Base-by-base conservation (phyloP, 1,140 invertebrate genomes). In the Augochlora pura region DNA sequence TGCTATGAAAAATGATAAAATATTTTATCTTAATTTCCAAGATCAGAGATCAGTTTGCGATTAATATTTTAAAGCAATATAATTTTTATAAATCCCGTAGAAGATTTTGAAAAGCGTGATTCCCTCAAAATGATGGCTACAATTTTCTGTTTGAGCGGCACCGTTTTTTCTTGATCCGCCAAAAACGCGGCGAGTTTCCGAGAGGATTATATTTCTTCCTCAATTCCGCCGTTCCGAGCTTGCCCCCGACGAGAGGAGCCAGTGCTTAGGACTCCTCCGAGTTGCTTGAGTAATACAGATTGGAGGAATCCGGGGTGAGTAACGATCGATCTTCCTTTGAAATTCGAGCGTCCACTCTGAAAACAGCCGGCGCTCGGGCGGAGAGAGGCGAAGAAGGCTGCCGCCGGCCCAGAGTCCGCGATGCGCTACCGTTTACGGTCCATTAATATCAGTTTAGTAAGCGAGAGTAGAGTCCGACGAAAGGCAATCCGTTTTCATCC, bases 401-500 rank as follows among this genome's bases (percentile, higher is more conserved):
- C n/a, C n/a, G n/a, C n/a, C n/a, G 54, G 18, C 52, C 38, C 27
- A 21, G 12, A 8, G 0, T 21, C 2, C 38, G 57, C 49, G 46
- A 46, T 60, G 62, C 76, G 63, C 62, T 42, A 27, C 65, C 81
- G 81, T 87, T 87, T 81, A 86, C 78, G 85, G 71, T 72, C 84
- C 85, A 87, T 87, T 87, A 87, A 87, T 87, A 87, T 87, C 81
- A 87, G 84, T 87, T 87, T 86, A 77, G 84, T 65, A 76, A 84
- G 81, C 76, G 81, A 72, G 74, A 85, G 82, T 83, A 76, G 54
- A 57, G 74, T 79, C 64, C 81, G 84, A 80, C 84, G 81, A 87
- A 81, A 81, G 81, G 85, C 85, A 86, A 87, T 87, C 81, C 84
- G 84, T 87, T 87, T 87, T 87, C 85, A 87, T 87, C 85, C 82